phyloP scores from a whole-genome alignment of 2,113 vertebrate species.

The Petroica traversi region DNA sequence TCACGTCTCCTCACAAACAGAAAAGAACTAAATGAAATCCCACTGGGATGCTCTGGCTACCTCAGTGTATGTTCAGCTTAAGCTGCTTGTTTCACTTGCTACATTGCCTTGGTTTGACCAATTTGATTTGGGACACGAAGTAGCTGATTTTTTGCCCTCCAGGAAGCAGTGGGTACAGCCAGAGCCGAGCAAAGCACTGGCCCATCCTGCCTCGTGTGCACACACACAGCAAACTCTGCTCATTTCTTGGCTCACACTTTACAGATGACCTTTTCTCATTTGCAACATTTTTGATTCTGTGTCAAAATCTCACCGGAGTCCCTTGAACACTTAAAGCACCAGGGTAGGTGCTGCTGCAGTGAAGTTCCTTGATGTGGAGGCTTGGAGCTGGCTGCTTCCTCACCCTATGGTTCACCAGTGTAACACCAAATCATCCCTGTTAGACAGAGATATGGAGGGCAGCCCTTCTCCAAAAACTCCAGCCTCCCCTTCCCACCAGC shows the following conservation, averaged over 20 bases:
- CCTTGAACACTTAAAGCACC: not conserved
- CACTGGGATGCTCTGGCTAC: not conserved
- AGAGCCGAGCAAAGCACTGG: not conserved
- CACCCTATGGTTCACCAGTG: not conserved
- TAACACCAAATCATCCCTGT: not conserved
- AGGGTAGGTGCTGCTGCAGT: rapidly evolving
- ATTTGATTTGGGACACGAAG: not conserved
- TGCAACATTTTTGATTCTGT: not conserved
- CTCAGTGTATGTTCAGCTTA: not conserved
- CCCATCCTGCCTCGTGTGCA: rapidly evolving
- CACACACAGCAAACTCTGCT: not conserved
- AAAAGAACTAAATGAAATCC: not conserved
- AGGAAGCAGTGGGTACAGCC: rapidly evolving
- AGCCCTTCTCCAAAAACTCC: not conserved
- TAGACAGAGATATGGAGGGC: not conserved
- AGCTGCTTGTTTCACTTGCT: not conserved
- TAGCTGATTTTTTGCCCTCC: rapidly evolving
- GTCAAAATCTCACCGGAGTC: not conserved
- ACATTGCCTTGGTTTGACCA: not conserved
- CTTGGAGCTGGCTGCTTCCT: not conserved
- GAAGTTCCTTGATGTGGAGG: rapidly evolving
- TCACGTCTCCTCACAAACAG: rapidly evolving
- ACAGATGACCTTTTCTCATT: not conserved
- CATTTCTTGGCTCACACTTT: rapidly evolving
- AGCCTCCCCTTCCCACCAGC: not conserved